These are phyloP conservation scores for Microctenopoma lineatum DNA, from an alignment of 2,797 vertebrate species.

Conservation along the genomic window DNA sequence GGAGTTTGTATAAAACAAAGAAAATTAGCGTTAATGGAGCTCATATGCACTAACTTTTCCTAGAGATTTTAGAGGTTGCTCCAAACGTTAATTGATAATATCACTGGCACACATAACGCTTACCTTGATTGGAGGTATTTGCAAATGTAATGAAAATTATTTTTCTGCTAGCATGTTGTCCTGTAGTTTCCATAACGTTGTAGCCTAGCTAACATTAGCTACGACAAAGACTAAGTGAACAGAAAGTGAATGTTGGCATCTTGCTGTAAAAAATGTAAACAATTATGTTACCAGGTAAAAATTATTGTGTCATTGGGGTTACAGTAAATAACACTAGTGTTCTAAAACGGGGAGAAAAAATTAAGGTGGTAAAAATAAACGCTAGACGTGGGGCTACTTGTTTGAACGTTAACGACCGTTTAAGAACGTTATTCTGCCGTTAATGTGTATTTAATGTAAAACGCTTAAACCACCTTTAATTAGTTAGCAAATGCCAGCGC, in stretches of 20 bases:
- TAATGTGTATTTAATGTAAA: constrained; percentile 37
- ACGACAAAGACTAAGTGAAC: constrained; percentile 17
- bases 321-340: not conserved
- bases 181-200: constrained; percentile 1
- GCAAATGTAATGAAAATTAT: not conserved
- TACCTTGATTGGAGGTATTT: not conserved
- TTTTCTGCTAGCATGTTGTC: not conserved
- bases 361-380: not conserved
- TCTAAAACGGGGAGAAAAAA: not conserved
- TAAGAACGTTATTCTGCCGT: constrained; percentile 13
- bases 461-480: constrained; percentile 28
- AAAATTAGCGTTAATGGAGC: not conserved
- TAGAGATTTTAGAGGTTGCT: too few relatives aligned
- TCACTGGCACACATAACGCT: not conserved
- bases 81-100: not conserved
- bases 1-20: constrained; percentile 7
- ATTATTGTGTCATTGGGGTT: not conserved
- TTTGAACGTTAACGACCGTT: not conserved
- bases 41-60: too few relatives aligned
- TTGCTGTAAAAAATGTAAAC: constrained; percentile 28
- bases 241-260: not conserved
- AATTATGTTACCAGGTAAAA: constrained; percentile 4
- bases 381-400: not conserved
- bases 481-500: constrained; percentile 40
- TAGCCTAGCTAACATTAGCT: too few relatives aligned